Conservation (phyloP, 2,113 vertebrate species). For the Lynx canadensis region DNA sequence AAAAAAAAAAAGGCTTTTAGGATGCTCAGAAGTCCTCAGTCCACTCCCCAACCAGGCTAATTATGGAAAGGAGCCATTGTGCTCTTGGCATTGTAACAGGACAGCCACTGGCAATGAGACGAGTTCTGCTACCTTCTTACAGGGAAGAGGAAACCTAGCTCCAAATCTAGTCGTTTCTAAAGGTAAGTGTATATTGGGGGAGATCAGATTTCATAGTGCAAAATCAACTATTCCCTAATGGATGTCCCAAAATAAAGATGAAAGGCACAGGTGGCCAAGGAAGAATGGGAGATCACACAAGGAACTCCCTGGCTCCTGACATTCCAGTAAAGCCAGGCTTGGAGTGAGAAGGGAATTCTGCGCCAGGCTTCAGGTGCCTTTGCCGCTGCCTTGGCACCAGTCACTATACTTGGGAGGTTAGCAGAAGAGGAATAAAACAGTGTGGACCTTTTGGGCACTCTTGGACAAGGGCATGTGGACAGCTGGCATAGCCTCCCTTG, state of each 20-base stretch:
- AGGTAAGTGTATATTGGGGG: background rate
- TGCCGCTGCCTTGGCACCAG: slow-evolving; percentile 1
- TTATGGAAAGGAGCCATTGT: background rate
- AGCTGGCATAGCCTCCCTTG: background rate
- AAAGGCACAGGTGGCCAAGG: background rate
- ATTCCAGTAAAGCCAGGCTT: background rate
- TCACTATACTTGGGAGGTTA: background rate
- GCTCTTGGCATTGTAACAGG: background rate
- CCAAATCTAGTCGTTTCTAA: background rate
- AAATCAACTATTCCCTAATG: background rate
- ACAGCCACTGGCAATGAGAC: background rate
- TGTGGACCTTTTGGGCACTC: background rate
- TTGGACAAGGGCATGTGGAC: background rate
- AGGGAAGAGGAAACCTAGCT: background rate
- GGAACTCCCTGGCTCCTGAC: background rate
- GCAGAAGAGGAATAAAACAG: background rate
- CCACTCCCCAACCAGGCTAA: background rate
- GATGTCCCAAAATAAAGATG: background rate
- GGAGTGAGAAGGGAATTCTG: background rate
- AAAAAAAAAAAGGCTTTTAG: background rate
- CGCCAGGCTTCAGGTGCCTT: background rate
- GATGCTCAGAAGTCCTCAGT: background rate
- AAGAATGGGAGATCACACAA: background rate
- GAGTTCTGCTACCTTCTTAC: background rate
- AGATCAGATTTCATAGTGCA: background rate